These are phyloP conservation scores for Dastarcus helophoroides DNA, from an alignment of 2,888 invertebrate genomes.

Conservation along the genomic window DNA sequence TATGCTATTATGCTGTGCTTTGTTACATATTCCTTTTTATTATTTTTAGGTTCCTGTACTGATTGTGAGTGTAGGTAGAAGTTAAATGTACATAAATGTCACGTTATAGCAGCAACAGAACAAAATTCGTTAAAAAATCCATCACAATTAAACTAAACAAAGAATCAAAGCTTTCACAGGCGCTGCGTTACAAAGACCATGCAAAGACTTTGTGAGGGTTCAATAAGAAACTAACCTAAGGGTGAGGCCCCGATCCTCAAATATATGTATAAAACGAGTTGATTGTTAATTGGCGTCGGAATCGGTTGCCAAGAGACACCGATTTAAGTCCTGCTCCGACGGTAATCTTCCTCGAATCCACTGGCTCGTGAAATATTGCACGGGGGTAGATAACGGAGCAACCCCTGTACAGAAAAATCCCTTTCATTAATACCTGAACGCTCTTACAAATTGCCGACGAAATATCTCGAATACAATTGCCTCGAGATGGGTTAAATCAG, in stretches of 20 bases:
- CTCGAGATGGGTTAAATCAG: conserved; percentile 1
- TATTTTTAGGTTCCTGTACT: too few relatives aligned
- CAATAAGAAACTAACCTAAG: conserved; percentile 7
- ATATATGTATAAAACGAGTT: conserved; percentile 31
- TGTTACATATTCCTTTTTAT: too few relatives aligned
- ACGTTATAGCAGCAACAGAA: too few relatives aligned
- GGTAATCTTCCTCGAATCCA: conserved; percentile 25
- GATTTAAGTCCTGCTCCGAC: conserved; percentile 26
- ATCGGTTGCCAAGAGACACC: conserved; percentile 31
- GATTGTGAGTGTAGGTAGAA: too few relatives aligned
- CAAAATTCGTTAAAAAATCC: too few relatives aligned
- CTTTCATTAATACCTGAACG: conserved; percentile 19
- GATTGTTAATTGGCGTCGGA: conserved; percentile 35
- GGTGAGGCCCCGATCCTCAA: conserved; percentile 26
- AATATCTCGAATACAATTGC: conserved; percentile 3
- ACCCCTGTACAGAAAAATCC: conserved; percentile 12
- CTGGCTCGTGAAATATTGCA: conserved; percentile 28
- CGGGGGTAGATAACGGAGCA: conserved; percentile 15
- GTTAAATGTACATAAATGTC: too few relatives aligned
- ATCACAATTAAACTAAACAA: too few relatives aligned
- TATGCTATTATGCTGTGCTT: too few relatives aligned
- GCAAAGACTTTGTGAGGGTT: too few relatives aligned
- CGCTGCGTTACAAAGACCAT: too few relatives aligned
- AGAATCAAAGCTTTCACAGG: too few relatives aligned
- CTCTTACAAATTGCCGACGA: conserved; percentile 7